Conservation (phyloP, 2,888 invertebrate species). For the Epistrophe eligans region DNA sequence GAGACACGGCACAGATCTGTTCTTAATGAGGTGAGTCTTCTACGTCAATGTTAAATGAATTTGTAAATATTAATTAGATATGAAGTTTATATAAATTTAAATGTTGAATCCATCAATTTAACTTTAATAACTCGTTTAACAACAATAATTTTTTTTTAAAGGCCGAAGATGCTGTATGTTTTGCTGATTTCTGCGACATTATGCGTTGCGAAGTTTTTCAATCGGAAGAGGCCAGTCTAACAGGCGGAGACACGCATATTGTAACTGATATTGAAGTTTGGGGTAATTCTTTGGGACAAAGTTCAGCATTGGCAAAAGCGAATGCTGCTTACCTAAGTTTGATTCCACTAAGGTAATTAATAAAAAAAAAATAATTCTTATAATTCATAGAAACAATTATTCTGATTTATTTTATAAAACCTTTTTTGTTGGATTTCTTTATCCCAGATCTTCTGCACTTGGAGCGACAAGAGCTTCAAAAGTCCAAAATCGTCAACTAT, state of each 20-base stretch:
- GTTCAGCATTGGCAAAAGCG: conserved; percentile 84
- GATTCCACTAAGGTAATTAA: conserved; percentile 80
- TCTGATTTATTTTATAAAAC: not conserved
- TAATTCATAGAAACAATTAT: too few relatives aligned
- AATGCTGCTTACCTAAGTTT: conserved; percentile 83
- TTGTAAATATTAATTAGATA: not conserved
- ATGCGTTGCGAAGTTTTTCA: conserved; percentile 96
- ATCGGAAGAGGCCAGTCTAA: conserved; percentile 87
- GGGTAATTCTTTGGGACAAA: conserved; percentile 88
- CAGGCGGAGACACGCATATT: conserved; percentile 87
- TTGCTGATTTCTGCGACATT: conserved; percentile 97
- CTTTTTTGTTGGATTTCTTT: not conserved
- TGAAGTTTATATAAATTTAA: not conserved
- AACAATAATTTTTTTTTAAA: conserved; percentile 80
- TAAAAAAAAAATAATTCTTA: too few relatives aligned
- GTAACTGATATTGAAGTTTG: conserved; percentile 93
- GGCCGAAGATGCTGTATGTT: conserved; percentile 96
- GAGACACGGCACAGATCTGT: conserved; percentile 93
- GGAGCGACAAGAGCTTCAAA: conserved; percentile 82
- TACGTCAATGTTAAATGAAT: not conserved
- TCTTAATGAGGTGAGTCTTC: conserved; percentile 89
- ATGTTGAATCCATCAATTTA: too few relatives aligned
- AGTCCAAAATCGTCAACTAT: conserved; percentile 83
- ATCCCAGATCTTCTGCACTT: conserved; percentile 81
- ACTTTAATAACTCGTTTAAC: not conserved